phyloP scores from a whole-genome alignment of 2,888 invertebrate species.

The Drosophila picticornis region DNA sequence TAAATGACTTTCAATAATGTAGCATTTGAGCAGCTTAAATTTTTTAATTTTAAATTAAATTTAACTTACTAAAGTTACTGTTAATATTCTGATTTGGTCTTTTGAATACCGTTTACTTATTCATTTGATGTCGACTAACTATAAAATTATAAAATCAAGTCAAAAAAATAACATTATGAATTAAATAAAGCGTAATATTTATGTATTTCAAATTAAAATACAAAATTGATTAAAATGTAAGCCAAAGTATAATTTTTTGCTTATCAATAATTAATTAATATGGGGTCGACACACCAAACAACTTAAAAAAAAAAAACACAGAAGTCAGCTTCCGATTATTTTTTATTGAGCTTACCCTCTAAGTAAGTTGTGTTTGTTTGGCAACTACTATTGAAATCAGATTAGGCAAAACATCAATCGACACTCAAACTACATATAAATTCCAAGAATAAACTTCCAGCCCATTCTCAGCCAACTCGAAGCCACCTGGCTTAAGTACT shows the following conservation, averaged over 20 bases:
- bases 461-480: background rate
- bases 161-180: too few species aligned
- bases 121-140: too few species aligned
- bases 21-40: background rate
- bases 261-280: background rate
- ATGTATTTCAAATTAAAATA: background rate
- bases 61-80: background rate
- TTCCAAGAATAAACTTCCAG: background rate
- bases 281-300: background rate
- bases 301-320: background rate
- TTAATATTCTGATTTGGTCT: background rate
- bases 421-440: conserved; percentile 1
- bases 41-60: background rate
- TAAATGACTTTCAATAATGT: too few species aligned
- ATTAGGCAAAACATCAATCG: background rate
- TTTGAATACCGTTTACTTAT: too few species aligned
- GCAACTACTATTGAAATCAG: background rate
- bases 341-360: background rate
- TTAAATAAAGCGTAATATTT: background rate
- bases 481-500: conserved; percentile 15
- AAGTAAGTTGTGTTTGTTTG: background rate
- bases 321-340: background rate
- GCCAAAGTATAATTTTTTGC: background rate
- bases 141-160: too few species aligned
- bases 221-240: background rate